Base-by-base conservation (phyloP, 2,113 vertebrate genomes). In the Gadus chalcogrammus region DNA sequence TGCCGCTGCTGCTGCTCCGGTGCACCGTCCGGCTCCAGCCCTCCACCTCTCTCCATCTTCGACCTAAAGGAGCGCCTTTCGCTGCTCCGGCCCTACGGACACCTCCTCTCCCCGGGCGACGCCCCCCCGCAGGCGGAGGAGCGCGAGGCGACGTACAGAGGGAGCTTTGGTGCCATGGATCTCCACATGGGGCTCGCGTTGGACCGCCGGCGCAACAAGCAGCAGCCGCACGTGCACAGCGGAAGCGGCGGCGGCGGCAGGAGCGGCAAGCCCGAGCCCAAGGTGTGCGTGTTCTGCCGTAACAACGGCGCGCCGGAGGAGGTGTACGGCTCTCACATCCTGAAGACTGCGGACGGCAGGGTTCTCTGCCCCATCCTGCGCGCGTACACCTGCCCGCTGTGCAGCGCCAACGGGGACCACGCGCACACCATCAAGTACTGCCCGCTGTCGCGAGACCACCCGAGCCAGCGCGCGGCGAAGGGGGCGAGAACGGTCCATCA, bases 351-450 rank as follows among this genome's bases (percentile, higher is more conserved):
- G 48, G 92, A 93, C 74, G 92, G 92, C 20, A 76, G 91, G 5
- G 92, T 93, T 2, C 82, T 93, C 79, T 93, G 92, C 72, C 92
- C 92, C 68, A 92, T 93, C 78, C 90, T 93, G n/a, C 84, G 92
- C 64, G 91, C 92, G 0, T 93, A 93, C 85, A 93, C 92, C 18
- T 93, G 92, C 73, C 92, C 92, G 1, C 87, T 93, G 28, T 93
- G 92, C 90, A 92, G 92, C 53, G 92, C 92, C 81, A 93, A 92
- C 80, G 92, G 92, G 3, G 92, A 93, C 84, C 90, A 92, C 68
- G 92, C 92, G 72, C 92, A 93, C 82, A 93, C 92, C 75, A 93
- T 93, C 83, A 93, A 93, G 82, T 93, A 93, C 90, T 93, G 92
- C 82, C 92, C 92, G 56, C 92, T 93, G 1, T 93, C 92, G 56